Percentiles rank a stretch among this genome's conserved stretches.
Evolutionary conservation across 2,113 vertebrate genomes (phyloP).

Genomic region (Gopherus evgoodei): DNA sequence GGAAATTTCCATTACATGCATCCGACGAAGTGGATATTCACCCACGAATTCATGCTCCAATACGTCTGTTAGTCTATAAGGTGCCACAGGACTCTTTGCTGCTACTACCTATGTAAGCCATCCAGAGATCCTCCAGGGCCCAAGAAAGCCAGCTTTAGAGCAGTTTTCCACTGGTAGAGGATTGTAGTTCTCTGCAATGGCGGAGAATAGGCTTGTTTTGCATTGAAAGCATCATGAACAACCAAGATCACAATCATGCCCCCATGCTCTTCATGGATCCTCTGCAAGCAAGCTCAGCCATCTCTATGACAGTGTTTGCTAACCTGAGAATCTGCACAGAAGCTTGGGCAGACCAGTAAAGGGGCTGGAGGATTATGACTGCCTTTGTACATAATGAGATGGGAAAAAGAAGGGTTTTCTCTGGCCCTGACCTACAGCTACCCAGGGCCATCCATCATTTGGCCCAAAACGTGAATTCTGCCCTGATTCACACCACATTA

Average conservation of each 20-base stretch:
- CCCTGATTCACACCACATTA: not conserved
- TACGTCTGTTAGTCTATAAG: too few species aligned
- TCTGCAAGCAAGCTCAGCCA: not conserved
- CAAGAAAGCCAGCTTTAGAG: not conserved
- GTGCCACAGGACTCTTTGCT: too few species aligned
- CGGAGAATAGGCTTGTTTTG: not conserved
- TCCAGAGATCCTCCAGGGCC: not conserved
- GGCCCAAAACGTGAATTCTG: not conserved
- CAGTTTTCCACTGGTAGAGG: not conserved
- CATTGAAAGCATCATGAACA: not conserved
- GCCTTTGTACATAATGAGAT: not conserved
- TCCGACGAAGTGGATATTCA: too few species aligned
- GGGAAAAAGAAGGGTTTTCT: not conserved
- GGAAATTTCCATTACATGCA: too few species aligned
- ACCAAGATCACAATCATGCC: not conserved
- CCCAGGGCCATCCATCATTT: not conserved
- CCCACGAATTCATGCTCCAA: too few species aligned
- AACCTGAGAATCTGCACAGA: not conserved
- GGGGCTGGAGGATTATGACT: not conserved
- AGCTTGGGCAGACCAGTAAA: not conserved
- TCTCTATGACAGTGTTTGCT: not conserved
- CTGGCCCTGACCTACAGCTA: not conserved
- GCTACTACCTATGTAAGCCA: not conserved
- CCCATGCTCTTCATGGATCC: not conserved
- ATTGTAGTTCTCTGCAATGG: not conserved